These are phyloP conservation scores for Rhopalosiphum nymphaeae DNA, from an alignment of 2,888 invertebrate genomes.

Conservation along the genomic window DNA sequence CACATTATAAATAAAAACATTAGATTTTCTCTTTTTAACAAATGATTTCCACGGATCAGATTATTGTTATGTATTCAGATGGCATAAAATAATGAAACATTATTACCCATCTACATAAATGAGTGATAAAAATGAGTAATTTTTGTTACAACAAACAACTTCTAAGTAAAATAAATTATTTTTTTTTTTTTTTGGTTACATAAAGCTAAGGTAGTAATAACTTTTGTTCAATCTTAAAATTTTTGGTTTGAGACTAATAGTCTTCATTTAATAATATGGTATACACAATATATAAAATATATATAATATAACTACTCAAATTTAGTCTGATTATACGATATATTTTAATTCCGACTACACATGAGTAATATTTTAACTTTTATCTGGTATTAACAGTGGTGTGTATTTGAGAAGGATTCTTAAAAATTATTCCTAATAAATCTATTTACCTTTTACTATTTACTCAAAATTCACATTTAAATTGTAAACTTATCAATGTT, in stretches of 20 bases:
- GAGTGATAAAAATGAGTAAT: background rate
- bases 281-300: background rate
- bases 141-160: background rate
- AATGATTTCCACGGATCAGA: conserved; percentile 10
- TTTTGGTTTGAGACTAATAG: background rate
- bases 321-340: background rate
- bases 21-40: conserved; percentile 1
- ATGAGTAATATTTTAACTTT: background rate
- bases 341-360: background rate
- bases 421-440: too few relatives aligned
- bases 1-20: background rate
- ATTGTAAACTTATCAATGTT: background rate
- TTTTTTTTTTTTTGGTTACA: background rate
- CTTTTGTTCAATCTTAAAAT: background rate
- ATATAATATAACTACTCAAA: background rate
- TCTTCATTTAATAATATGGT: background rate
- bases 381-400: background rate
- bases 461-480: background rate
- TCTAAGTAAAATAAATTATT: background rate
- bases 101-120: background rate
- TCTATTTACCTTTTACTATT: background rate
- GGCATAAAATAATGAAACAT: conserved; percentile 16
- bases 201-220: background rate
- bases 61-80: conserved; percentile 8
- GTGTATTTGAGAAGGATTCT: background rate